Conservation (phyloP, 2,113 vertebrate genomes). For the Loxodonta africana region DNA sequence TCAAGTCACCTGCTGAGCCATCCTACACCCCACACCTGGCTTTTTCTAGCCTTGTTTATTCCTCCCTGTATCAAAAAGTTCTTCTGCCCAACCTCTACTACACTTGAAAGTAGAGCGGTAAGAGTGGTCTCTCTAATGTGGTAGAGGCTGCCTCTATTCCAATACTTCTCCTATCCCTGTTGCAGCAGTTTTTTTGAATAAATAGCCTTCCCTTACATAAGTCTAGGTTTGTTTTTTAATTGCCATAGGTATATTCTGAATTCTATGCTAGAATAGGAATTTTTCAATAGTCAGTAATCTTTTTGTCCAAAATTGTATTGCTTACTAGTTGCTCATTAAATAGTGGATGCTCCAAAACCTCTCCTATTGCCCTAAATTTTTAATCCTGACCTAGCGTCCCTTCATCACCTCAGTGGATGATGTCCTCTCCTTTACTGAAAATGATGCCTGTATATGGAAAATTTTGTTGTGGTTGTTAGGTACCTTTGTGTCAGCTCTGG, state of each 20-base stretch:
- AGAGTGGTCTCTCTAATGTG: background rate
- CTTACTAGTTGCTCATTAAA: background rate
- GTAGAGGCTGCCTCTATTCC: background rate
- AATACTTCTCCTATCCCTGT: background rate
- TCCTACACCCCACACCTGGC: no score
- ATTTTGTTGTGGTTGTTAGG: no score
- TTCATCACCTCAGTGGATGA: background rate
- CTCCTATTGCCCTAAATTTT: background rate
- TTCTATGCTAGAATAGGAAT: background rate
- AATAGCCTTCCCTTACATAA: background rate
- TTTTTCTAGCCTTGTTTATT: background rate
- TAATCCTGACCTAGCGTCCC: background rate
- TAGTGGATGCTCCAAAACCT: background rate
- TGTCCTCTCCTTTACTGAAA: background rate
- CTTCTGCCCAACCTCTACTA: background rate
- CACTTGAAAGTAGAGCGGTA: background rate
- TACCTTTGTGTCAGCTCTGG: no score
- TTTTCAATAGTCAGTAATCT: background rate
- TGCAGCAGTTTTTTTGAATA: background rate
- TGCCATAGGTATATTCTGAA: background rate
- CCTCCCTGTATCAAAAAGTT: background rate
- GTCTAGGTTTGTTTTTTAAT: background rate
- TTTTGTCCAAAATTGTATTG: background rate
- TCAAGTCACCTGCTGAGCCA: no score
- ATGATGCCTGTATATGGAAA: background rate